phyloP scores from a whole-genome alignment of 2,888 invertebrate genomes.

The Sinhomidia bicolor region DNA sequence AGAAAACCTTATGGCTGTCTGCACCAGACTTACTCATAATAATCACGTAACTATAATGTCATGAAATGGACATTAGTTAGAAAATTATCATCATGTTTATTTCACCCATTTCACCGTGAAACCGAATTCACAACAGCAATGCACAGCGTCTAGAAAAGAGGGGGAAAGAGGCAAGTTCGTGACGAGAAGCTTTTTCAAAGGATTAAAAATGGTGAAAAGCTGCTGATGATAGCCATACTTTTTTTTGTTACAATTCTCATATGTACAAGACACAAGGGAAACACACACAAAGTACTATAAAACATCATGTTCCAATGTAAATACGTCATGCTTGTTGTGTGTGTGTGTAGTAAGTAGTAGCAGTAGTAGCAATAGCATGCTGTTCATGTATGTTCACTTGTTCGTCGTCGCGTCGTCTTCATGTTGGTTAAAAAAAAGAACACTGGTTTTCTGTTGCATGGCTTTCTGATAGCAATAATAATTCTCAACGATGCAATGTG shows the following conservation, averaged over 20 bases:
- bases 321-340: slow-evolving; percentile 17
- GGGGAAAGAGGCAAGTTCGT: slow-evolving; percentile 48
- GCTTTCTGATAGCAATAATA: background rate
- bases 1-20: background rate
- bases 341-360: background rate
- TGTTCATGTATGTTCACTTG: background rate
- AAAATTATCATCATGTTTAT: slow-evolving; percentile 64
- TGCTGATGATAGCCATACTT: slow-evolving; percentile 48
- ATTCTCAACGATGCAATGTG: slow-evolving; percentile 27
- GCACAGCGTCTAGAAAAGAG: background rate
- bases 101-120: background rate
- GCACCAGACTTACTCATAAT: slow-evolving; percentile 20
- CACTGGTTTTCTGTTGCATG: background rate
- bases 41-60: slow-evolving; percentile 68
- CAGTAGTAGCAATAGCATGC: background rate
- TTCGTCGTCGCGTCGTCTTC: too few species aligned
- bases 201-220: slow-evolving; percentile 56
- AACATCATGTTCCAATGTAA: slow-evolving; percentile 38
- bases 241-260: slow-evolving; percentile 6
- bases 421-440: background rate
- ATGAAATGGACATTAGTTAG: slow-evolving; percentile 62
- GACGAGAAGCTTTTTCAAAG: slow-evolving; percentile 59
- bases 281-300: slow-evolving; percentile 22
- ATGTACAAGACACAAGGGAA: background rate
- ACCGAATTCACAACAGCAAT: slow-evolving; percentile 25